Percentiles rank a stretch among this genome's conserved stretches.
Conservation (phyloP, 2,888 invertebrate species). For the Pantelozetes paolii region DNA sequence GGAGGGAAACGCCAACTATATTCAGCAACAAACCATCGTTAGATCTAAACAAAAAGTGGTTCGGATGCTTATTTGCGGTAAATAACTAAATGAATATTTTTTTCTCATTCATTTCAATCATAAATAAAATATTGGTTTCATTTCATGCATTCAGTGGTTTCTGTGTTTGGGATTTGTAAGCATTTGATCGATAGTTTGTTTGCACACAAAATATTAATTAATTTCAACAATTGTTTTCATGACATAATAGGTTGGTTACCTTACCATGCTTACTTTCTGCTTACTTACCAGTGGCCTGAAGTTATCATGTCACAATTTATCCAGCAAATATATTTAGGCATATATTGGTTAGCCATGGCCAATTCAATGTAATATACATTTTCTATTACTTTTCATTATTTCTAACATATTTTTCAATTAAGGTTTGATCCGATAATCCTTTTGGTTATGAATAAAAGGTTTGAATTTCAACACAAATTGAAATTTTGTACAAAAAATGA, state of each 20-base stretch:
- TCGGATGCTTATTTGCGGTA: constrained; percentile 40
- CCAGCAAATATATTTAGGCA: constrained; percentile 76
- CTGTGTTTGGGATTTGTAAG: constrained; percentile 93
- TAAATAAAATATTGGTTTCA: no score
- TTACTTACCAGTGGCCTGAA: constrained; percentile 73
- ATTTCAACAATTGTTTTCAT: no score
- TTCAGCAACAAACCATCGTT: constrained; percentile 79
- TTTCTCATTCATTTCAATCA: constrained; percentile 15
- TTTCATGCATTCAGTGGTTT: constrained; percentile 69
- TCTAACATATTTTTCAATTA: not conserved
- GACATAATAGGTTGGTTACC: constrained; percentile 81
- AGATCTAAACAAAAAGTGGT: constrained; percentile 41
- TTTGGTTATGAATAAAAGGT: constrained; percentile 93
- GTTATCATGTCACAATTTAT: constrained; percentile 67
- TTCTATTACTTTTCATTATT: not conserved
- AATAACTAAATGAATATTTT: no score
- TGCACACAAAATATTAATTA: no score
- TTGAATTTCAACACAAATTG: constrained; percentile 47
- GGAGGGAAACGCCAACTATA: constrained; percentile 70
- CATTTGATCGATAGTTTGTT: no score
- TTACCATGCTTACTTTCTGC: constrained; percentile 85
- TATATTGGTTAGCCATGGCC: constrained; percentile 88
- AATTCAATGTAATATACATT: constrained; percentile 62
- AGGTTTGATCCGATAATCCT: constrained; percentile 80
- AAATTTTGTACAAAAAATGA: not conserved